These are phyloP conservation scores for Xestia xanthographa DNA, from an alignment of 2,888 invertebrate genomes.

Conservation along the genomic window DNA sequence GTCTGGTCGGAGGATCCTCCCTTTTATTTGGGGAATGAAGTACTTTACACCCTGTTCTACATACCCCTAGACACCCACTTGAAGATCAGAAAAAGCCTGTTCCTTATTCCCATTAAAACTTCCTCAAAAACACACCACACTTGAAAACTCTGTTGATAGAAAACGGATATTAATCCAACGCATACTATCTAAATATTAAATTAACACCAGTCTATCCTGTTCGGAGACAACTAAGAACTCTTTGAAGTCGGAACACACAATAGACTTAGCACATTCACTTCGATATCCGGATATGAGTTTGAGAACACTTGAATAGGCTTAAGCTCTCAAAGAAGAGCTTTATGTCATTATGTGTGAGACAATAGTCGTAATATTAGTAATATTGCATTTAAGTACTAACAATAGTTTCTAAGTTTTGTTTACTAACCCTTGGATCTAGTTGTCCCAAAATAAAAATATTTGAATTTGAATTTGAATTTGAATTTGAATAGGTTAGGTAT, in stretches of 20 bases:
- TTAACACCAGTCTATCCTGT: background rate
- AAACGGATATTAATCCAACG: too few relatives aligned
- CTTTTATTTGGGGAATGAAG: too few relatives aligned
- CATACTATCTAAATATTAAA: too few relatives aligned
- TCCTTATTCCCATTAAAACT: background rate
- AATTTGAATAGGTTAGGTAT: background rate
- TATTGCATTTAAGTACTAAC: too few relatives aligned
- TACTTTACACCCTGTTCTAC: too few relatives aligned
- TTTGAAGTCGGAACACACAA: conserved; percentile 43
- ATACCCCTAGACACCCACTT: background rate
- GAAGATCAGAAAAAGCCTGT: background rate
- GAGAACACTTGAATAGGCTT: conserved; percentile 54
- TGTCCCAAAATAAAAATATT: too few relatives aligned
- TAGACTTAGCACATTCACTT: conserved; percentile 49
- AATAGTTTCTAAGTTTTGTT: too few relatives aligned
- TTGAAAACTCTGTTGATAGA: background rate
- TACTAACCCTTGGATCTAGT: too few relatives aligned
- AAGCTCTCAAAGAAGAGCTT: conserved; percentile 47
- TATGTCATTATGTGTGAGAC: conserved; percentile 42
- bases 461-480: too few relatives aligned
- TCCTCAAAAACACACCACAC: background rate
- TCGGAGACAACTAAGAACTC: conserved; percentile 21
- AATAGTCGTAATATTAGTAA: too few relatives aligned
- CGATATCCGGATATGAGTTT: conserved; percentile 53
- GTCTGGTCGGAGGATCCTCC: too few relatives aligned